These are phyloP conservation scores for Paracentrotus lividus DNA, from an alignment of 53 echinoderm and acorn worm species.

Conservation along the genomic window DNA sequence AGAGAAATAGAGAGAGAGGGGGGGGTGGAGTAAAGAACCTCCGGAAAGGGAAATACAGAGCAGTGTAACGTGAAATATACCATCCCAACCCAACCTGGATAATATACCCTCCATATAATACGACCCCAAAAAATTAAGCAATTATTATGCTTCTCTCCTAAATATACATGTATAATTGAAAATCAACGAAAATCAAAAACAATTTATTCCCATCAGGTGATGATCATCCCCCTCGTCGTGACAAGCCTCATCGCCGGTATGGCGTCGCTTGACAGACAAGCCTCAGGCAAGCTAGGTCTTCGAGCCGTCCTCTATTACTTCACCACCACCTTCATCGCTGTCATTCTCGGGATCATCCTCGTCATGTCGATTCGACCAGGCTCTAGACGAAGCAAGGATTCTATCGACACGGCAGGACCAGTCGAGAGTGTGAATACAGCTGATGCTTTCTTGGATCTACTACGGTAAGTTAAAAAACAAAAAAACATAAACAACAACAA, in stretches of 20 bases:
- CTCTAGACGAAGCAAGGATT: constrained; percentile 36
- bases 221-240: constrained; percentile 88
- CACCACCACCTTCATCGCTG: constrained; percentile 89
- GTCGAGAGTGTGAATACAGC: constrained; percentile 85
- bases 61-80: no score
- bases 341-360: constrained; percentile 88
- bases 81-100: no score
- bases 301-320: constrained; percentile 92
- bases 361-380: constrained; percentile 90
- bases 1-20: background rate
- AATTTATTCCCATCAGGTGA: constrained; percentile 72
- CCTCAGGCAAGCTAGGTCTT: constrained; percentile 88
- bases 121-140: no score
- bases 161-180: no score
- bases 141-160: no score
- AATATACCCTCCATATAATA: no score
- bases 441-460: constrained; percentile 89
- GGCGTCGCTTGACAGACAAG: constrained; percentile 85
- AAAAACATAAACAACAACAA: no score
- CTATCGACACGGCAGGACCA: constrained; percentile 63
- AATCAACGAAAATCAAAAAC: no score
- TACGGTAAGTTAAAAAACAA: constrained; percentile 80
- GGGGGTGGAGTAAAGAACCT: background rate
- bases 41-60: no score
- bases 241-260: constrained; percentile 89